phyloP scores from a whole-genome alignment of 2,888 invertebrate genomes.

The Pycnomerus fuliginosus region DNA sequence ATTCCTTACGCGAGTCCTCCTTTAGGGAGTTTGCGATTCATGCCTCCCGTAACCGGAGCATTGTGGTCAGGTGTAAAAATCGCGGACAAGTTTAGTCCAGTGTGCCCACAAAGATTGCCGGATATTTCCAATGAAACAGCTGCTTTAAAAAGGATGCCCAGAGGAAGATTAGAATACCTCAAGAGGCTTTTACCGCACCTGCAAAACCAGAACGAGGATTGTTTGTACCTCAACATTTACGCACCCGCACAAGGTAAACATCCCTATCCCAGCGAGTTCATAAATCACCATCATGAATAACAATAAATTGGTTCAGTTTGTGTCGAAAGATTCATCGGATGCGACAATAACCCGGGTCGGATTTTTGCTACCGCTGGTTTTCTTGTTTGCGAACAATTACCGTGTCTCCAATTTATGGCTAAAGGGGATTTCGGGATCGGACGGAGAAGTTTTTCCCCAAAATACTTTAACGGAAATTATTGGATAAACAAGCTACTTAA shows the following conservation, averaged over 20 bases:
- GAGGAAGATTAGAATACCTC: conserved; percentile 84
- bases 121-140: conserved; percentile 83
- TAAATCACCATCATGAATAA: too few species aligned
- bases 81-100: conserved; percentile 84
- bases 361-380: too few species aligned
- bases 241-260: conserved; percentile 91
- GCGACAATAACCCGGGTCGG: conserved; percentile 11
- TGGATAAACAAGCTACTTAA: too few species aligned
- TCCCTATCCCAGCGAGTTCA: too few species aligned
- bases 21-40: conserved; percentile 83
- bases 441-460: too few species aligned
- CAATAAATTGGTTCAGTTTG: too few species aligned
- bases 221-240: conserved; percentile 95
- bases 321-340: too few species aligned
- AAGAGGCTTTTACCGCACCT: conserved; percentile 84
- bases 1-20: conserved; percentile 95
- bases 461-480: too few species aligned
- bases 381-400: too few species aligned
- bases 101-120: conserved; percentile 89
- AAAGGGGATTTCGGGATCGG: too few species aligned
- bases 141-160: conserved; percentile 81
- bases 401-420: too few species aligned
- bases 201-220: conserved; percentile 93
- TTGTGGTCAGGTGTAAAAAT: conserved; percentile 89
- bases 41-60: conserved; percentile 93